phyloP scores from a whole-genome alignment of 2,797 vertebrate genomes.

The Sebastiscus albofasciatus region DNA sequence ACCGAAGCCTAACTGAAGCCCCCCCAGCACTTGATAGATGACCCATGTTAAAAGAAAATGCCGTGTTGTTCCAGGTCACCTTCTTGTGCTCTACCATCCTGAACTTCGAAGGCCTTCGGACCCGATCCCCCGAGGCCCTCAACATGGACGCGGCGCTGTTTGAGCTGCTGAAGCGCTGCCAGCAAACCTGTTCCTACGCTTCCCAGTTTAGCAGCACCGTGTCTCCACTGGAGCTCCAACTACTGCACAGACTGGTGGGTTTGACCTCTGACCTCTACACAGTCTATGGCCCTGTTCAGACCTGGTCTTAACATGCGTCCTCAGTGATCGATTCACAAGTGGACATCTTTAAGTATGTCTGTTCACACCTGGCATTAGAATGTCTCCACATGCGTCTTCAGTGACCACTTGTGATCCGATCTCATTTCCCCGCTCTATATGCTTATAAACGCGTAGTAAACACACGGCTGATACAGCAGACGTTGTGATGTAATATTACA shows the following conservation, averaged over 20 bases:
- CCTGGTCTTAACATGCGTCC: too few relatives aligned
- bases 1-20: background rate
- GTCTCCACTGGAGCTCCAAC: constrained; percentile 92
- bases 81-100: constrained; percentile 98
- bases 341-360: too few relatives aligned
- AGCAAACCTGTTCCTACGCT: constrained; percentile 95
- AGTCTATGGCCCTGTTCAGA: background rate
- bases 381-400: too few relatives aligned
- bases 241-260: constrained; percentile 94
- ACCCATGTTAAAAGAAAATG: too few relatives aligned
- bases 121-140: constrained; percentile 92
- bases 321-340: too few relatives aligned
- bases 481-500: too few relatives aligned
- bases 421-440: too few relatives aligned
- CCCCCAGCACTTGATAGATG: background rate
- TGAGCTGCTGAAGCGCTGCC: constrained; percentile 95
- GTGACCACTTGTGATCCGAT: too few relatives aligned
- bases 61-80: constrained; percentile 83
- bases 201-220: constrained; percentile 96
- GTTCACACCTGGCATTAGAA: too few relatives aligned
- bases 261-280: background rate
- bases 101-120: constrained; percentile 97
- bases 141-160: constrained; percentile 93
- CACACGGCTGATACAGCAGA: too few relatives aligned
- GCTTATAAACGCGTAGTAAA: too few relatives aligned